phyloP scores from a whole-genome alignment of 2,113 vertebrate genomes.

The Pantherophis guttatus region DNA sequence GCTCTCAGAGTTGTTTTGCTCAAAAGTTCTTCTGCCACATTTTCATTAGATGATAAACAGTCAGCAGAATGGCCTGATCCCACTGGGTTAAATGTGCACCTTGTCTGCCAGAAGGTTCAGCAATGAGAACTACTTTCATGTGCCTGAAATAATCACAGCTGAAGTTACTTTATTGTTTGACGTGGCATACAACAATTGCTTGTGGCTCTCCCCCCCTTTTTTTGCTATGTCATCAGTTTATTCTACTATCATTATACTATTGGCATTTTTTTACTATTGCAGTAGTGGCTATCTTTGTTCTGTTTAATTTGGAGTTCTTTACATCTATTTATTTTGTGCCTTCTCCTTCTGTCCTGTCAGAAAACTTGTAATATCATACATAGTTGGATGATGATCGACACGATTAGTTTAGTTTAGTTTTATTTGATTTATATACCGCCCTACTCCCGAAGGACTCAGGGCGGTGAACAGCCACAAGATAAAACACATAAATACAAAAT shows the following conservation, averaged over 20 bases:
- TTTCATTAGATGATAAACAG: not conserved
- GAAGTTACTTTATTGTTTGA: not conserved
- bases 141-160: not conserved
- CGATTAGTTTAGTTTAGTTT: too few species aligned
- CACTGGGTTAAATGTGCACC: not conserved
- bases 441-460: too few species aligned
- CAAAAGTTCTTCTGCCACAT: not conserved
- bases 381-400: not conserved
- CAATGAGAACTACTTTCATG: not conserved
- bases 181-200: not conserved
- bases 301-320: not conserved
- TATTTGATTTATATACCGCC: too few species aligned
- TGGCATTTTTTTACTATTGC: accelerated
- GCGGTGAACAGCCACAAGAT: too few species aligned
- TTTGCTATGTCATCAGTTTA: not conserved
- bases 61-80: not conserved
- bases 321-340: not conserved
- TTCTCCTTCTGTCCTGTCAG: not conserved
- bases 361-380: not conserved
- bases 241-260: not conserved
- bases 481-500: too few species aligned
- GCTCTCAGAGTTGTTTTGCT: not conserved
- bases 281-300: not conserved
- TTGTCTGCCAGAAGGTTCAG: not conserved
- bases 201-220: not conserved